phyloP scores from a whole-genome alignment of 2,888 invertebrate species.

The Andrena fulva region DNA sequence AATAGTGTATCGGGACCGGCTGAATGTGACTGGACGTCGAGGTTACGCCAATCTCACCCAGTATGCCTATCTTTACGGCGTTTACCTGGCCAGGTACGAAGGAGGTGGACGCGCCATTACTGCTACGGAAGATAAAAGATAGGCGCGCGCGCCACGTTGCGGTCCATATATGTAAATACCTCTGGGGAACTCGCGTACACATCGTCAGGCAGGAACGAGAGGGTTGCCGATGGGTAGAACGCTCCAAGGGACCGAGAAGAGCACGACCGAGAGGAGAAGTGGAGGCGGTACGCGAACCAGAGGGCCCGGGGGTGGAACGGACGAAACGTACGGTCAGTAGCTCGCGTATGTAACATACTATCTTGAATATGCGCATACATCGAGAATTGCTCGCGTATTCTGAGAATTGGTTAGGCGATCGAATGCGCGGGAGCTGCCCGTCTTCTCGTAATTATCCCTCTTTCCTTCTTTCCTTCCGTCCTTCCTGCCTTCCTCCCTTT shows the following conservation, averaged over 20 bases:
- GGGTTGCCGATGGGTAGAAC: constrained; percentile 65
- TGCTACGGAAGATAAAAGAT: constrained; percentile 83
- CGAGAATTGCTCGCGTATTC: constrained; percentile 80
- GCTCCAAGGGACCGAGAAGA: constrained; percentile 47
- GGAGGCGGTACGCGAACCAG: constrained; percentile 48
- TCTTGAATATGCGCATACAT: constrained; percentile 84
- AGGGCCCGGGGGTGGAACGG: constrained; percentile 67
- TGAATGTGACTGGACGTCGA: constrained; percentile 54
- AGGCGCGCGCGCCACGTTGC: constrained; percentile 80
- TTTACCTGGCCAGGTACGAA: constrained; percentile 76
- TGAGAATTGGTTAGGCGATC: constrained; percentile 82
- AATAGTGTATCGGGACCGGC: constrained; percentile 30
- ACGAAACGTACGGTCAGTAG: constrained; percentile 81
- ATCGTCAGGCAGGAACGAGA: constrained; percentile 63
- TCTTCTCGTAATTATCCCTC: constrained; percentile 84
- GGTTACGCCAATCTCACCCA: constrained; percentile 74
- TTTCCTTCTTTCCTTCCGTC: constrained; percentile 76
- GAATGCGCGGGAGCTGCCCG: constrained; percentile 83
- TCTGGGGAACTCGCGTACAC: constrained; percentile 79
- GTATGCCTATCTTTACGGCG: constrained; percentile 77
- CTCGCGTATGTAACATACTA: constrained; percentile 84
- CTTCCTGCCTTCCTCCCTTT: constrained; percentile 61
- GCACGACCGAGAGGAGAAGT: constrained; percentile 39
- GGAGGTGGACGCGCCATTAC: constrained; percentile 78
- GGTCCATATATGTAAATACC: constrained; percentile 85